These are phyloP conservation scores for Parnassius apollo DNA, from an alignment of 2,888 invertebrate species.

Conservation along the genomic window DNA sequence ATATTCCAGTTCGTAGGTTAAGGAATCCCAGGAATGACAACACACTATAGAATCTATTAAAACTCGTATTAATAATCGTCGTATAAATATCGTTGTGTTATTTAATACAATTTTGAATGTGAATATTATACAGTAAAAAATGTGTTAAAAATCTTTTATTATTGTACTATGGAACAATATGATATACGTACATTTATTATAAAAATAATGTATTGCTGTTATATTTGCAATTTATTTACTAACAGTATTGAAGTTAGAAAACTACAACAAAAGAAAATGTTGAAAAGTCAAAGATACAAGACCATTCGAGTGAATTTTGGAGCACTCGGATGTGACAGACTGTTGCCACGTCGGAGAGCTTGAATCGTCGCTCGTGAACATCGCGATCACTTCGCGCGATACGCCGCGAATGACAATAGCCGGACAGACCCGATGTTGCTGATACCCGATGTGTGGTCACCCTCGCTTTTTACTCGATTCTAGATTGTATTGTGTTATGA, in stretches of 20 bases:
- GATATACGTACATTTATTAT: too few relatives aligned
- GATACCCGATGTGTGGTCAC: conserved; percentile 65
- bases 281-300: neutral
- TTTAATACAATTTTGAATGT: too few relatives aligned
- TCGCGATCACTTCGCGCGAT: conserved; percentile 60
- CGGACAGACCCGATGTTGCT: conserved; percentile 52
- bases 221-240: too few relatives aligned
- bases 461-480: conserved; percentile 69
- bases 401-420: conserved; percentile 63
- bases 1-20: too few relatives aligned
- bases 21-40: too few relatives aligned
- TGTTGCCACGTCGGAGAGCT: conserved; percentile 52
- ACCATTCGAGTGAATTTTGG: conserved; percentile 2
- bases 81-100: too few relatives aligned
- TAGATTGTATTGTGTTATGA: conserved; percentile 78
- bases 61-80: too few relatives aligned
- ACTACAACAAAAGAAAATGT: neutral
- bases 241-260: too few relatives aligned
- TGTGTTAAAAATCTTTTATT: too few relatives aligned
- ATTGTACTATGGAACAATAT: too few relatives aligned
- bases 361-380: conserved; percentile 44
- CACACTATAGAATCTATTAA: too few relatives aligned
- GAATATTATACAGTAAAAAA: too few relatives aligned
- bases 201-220: neutral
- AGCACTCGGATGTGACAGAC: conserved; percentile 53